A percentile compares a stretch with the other conserved stretches of the same genome.
These are phyloP conservation scores for Anorthoa munda DNA, from an alignment of 2,888 invertebrate species.

Conservation along the genomic window DNA sequence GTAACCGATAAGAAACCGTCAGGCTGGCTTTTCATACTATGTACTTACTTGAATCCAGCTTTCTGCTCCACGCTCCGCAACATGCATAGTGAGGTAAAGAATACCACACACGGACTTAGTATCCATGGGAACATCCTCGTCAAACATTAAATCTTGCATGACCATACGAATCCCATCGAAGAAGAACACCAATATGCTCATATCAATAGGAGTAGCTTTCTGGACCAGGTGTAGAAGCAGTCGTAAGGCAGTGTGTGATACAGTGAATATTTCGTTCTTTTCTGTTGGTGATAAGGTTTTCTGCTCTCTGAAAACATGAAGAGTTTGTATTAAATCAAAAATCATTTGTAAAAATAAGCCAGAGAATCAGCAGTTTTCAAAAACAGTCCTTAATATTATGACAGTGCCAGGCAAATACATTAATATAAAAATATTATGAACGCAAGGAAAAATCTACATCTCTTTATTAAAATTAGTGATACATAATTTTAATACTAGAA, in stretches of 20 bases:
- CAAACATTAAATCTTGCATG: constrained; percentile 79
- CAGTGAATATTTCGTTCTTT: constrained; percentile 81
- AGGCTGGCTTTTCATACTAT: too few species aligned
- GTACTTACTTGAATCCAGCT: constrained; percentile 81
- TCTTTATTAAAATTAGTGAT: too few species aligned
- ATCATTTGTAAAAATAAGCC: too few species aligned
- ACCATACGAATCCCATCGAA: constrained; percentile 67
- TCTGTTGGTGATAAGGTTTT: constrained; percentile 78
- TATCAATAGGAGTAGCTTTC: constrained; percentile 69
- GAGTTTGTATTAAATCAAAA: background rate
- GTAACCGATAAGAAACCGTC: too few species aligned
- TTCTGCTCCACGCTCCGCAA: constrained; percentile 76
- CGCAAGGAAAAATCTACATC: too few species aligned
- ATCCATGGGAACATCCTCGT: constrained; percentile 92
- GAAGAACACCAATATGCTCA: constrained; percentile 60
- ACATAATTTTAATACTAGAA: too few species aligned
- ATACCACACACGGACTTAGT: constrained; percentile 92
- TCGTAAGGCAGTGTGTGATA: constrained; percentile 78
- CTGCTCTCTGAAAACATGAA: constrained; percentile 68
- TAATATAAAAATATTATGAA: too few species aligned
- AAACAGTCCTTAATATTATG: too few species aligned
- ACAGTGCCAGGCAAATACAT: too few species aligned
- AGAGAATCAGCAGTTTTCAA: too few species aligned
- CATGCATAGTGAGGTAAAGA: constrained; percentile 87
- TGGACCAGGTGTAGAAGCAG: constrained; percentile 80